Conservation (phyloP, 2,113 vertebrate genomes). For the Spermophilus dauricus region DNA sequence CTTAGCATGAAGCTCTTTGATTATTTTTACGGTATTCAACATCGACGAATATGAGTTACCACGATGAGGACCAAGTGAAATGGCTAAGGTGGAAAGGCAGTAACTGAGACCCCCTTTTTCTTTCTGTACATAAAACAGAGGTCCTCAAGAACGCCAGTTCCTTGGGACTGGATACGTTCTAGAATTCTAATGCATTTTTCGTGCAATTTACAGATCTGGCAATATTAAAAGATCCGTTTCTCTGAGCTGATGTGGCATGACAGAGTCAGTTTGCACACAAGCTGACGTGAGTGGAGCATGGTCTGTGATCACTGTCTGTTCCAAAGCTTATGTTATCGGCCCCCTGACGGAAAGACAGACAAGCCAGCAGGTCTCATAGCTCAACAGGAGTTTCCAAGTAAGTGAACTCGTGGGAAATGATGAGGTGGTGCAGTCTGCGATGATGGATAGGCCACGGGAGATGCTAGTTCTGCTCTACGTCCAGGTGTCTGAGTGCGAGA, state of each 20-base stretch:
- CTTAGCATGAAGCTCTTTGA: background rate
- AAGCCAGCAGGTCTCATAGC: background rate
- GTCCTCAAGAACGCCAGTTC: background rate
- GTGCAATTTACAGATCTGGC: background rate
- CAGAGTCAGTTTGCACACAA: slow-evolving; percentile 40
- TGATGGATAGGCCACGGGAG: background rate
- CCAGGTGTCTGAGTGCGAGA: too few species aligned
- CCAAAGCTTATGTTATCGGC: too few species aligned
- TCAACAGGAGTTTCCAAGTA: too few species aligned
- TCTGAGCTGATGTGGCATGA: slow-evolving; percentile 37
- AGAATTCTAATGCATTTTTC: slow-evolving; percentile 2
- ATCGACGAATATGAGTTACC: background rate
- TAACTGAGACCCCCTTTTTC: background rate
- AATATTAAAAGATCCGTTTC: background rate
- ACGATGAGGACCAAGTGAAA: background rate
- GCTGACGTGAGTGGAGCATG: background rate
- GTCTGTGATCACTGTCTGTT: background rate
- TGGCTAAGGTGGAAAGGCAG: background rate
- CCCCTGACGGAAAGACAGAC: background rate
- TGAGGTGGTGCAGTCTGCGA: background rate
- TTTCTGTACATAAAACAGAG: background rate
- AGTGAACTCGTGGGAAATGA: background rate
- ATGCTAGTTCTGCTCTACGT: too few species aligned
- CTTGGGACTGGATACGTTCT: background rate
- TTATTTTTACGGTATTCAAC: background rate